These are phyloP conservation scores for Catharus minimus DNA, from an alignment of 2,113 vertebrate genomes.

Conservation along the genomic window DNA sequence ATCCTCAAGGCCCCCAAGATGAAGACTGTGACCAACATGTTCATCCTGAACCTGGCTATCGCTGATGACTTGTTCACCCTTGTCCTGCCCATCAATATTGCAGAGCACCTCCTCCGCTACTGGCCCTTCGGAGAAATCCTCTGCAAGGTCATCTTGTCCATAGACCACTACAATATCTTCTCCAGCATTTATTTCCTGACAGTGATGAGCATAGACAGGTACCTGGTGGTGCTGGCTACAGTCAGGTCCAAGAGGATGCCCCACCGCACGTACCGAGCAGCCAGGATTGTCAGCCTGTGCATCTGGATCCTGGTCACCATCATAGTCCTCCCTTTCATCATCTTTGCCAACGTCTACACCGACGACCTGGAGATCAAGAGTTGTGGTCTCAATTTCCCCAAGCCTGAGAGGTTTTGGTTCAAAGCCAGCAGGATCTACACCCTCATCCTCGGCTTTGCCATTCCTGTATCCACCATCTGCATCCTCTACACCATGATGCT, in stretches of 20 bases:
- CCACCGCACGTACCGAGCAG: conserved; percentile 80
- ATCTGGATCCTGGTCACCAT: conserved; percentile 87
- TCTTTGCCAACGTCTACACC: conserved; percentile 82
- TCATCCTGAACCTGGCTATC: conserved; percentile 88
- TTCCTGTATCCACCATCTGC: conserved; percentile 88
- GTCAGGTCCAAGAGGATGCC: conserved; percentile 84
- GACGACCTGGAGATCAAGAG: conserved; percentile 78
- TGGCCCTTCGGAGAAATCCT: conserved; percentile 90
- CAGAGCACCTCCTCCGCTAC: conserved; percentile 84
- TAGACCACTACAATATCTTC: conserved; percentile 91
- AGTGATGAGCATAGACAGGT: conserved; percentile 88
- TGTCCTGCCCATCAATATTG: conserved; percentile 87
- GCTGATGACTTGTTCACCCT: conserved; percentile 87
- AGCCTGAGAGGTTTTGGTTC: conserved; percentile 85
- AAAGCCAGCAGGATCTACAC: conserved; percentile 88
- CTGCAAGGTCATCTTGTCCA: conserved; percentile 89
- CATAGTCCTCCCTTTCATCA: conserved; percentile 84
- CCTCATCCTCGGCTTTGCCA: conserved; percentile 85
- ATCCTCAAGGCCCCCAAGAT: conserved; percentile 90
- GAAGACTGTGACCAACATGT: conserved; percentile 92
- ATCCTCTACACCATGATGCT: conserved; percentile 87
- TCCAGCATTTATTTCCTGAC: conserved; percentile 92
- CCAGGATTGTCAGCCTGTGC: conserved; percentile 84
- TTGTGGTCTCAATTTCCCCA: conserved; percentile 88
- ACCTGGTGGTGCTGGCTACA: conserved; percentile 84